phyloP scores from a whole-genome alignment of 2,797 vertebrate genomes.

The Manis javanica region DNA sequence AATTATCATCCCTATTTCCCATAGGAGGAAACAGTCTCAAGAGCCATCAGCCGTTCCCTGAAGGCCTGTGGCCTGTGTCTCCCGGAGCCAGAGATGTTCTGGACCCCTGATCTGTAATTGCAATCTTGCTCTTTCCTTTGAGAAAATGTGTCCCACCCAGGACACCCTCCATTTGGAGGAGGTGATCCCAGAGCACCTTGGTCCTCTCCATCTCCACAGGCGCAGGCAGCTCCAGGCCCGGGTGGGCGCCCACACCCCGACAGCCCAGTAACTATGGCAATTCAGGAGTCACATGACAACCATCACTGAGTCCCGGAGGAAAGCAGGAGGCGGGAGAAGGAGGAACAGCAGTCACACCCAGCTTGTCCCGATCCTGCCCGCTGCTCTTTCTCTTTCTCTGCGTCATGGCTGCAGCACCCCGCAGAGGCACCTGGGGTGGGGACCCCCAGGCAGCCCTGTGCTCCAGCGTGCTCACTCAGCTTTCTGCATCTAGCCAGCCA shows the following conservation, averaged over 20 bases:
- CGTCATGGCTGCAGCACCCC: too few species aligned
- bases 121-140: background rate
- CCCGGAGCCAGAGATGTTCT: background rate
- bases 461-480: background rate
- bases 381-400: conserved; percentile 8
- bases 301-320: background rate
- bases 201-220: background rate
- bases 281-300: conserved; percentile 22
- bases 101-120: background rate
- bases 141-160: background rate
- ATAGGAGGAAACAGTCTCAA: conserved; percentile 18
- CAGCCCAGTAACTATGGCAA: conserved; percentile 49
- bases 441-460: background rate
- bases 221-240: background rate
- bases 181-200: background rate
- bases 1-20: background rate
- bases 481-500: background rate
- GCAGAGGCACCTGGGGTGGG: background rate
- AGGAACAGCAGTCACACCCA: conserved; percentile 41
- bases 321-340: background rate
- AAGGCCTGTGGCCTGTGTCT: background rate
- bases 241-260: background rate
- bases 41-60: background rate
- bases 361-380: background rate
- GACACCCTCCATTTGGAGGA: background rate